Evolutionary conservation across 2,113 vertebrate genomes (phyloP).

Genomic region (Oncorhynchus clarkii): DNA sequence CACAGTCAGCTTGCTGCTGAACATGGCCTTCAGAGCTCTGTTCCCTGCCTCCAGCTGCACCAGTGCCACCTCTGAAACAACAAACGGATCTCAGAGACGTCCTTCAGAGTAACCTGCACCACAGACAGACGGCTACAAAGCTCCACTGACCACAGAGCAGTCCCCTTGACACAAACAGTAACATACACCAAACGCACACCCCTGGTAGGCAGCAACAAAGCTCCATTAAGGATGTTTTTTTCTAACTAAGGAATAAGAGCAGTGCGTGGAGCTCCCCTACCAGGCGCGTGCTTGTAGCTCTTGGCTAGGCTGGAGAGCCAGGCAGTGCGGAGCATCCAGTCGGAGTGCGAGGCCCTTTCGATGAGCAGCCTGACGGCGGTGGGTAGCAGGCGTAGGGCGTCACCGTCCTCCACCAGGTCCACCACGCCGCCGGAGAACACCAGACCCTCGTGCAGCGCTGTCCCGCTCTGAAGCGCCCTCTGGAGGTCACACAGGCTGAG

Average conservation of each 20-base stretch:
- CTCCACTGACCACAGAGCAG: no score
- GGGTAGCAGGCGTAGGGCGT: constrained; percentile 77
- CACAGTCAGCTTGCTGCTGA: constrained; percentile 80
- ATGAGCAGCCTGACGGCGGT: constrained; percentile 82
- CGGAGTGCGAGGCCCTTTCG: constrained; percentile 86
- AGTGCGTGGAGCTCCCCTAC: constrained; percentile 41
- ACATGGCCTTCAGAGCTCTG: constrained; percentile 82
- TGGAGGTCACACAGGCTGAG: constrained; percentile 85
- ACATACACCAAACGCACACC: no score
- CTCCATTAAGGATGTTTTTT: no score
- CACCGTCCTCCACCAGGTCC: constrained; percentile 64
- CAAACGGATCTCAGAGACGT: neutral
- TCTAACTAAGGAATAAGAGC: no score
- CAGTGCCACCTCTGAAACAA: constrained; percentile 70
- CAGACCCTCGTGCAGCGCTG: constrained; percentile 73
- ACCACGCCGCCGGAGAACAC: constrained; percentile 71
- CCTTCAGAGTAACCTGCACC: neutral
- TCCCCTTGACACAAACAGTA: no score
- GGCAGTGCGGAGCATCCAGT: constrained; percentile 88
- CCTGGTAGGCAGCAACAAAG: no score
- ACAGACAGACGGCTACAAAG: no score
- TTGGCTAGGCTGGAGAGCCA: constrained; percentile 89
- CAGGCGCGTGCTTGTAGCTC: constrained; percentile 71
- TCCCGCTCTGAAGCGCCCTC: constrained; percentile 76
- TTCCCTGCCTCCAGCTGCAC: constrained; percentile 85